These are phyloP conservation scores for Megaceryle maxima DNA, from an alignment of 2,113 vertebrate species.

Conservation along the genomic window DNA sequence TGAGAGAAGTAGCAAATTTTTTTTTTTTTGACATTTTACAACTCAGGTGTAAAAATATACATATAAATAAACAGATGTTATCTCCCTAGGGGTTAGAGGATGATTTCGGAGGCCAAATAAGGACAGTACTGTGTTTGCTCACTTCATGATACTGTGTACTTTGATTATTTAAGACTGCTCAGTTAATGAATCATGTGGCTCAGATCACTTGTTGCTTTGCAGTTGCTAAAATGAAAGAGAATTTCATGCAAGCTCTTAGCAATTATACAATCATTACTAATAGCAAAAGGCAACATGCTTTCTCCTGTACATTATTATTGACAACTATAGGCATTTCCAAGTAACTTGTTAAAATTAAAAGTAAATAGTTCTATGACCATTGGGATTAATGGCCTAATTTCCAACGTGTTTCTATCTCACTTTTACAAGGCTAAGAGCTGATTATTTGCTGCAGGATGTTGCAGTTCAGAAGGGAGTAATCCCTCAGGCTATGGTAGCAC, in stretches of 20 bases:
- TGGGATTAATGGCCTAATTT: conserved; percentile 17
- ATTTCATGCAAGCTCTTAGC: conserved; percentile 9
- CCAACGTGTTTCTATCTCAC: neutral
- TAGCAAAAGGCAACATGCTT: neutral
- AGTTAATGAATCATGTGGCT: conserved; percentile 26
- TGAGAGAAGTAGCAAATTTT: neutral
- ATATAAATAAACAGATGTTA: neutral
- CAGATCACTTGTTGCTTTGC: conserved; percentile 6
- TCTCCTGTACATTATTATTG: conserved; percentile 6
- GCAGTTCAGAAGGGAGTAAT: neutral
- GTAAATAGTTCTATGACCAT: neutral
- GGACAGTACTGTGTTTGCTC: neutral
- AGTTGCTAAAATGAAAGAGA: conserved; percentile 35
- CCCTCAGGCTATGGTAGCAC: neutral
- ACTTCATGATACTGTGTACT: neutral
- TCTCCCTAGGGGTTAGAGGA: neutral
- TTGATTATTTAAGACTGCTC: neutral
- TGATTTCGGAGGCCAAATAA: neutral
- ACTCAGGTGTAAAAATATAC: neutral
- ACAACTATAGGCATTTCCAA: neutral
- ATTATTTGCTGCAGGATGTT: conserved; percentile 28
- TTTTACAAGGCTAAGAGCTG: neutral
- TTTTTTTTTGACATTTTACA: neutral
- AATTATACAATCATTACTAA: conserved; percentile 22
- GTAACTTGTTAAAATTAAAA: conserved; percentile 37